Conservation (phyloP, 2,888 invertebrate species). For the Tachystola acroxantha region DNA sequence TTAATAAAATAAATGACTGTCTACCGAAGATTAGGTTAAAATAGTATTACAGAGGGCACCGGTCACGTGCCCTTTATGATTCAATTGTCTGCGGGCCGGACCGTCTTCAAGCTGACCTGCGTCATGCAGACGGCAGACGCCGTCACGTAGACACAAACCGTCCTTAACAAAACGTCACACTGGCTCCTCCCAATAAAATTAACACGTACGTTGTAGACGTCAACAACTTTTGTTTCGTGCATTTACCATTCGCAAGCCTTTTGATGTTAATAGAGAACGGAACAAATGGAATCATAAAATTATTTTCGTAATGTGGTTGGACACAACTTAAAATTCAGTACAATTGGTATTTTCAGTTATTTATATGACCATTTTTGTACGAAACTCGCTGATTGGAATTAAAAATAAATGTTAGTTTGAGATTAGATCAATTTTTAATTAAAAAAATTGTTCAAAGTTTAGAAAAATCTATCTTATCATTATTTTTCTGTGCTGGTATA, state of each 20-base stretch:
- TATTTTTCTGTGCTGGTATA: no score
- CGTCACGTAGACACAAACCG: slow-evolving; percentile 26
- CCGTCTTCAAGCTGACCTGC: slow-evolving; percentile 46
- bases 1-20: no score
- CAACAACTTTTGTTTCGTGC: slow-evolving; percentile 8
- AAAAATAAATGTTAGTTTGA: no score
- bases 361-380: no score
- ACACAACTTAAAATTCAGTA: no score
- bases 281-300: no score
- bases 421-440: no score
- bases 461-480: no score
- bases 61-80: slow-evolving; percentile 48
- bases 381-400: no score
- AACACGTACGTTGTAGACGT: slow-evolving; percentile 28
- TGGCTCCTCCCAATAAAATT: slow-evolving; percentile 35
- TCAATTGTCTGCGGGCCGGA: slow-evolving; percentile 51
- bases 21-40: slow-evolving; percentile 7
- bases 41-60: slow-evolving; percentile 15
- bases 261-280: slow-evolving; percentile 5
- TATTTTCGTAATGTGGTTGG: no score
- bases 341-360: no score
- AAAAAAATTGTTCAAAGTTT: no score
- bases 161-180: slow-evolving; percentile 10
- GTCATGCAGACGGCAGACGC: slow-evolving; percentile 35
- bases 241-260: slow-evolving; percentile 2